These are phyloP conservation scores for Siniperca scherzeri DNA, from an alignment of 2,797 vertebrate species.

Conservation along the genomic window DNA sequence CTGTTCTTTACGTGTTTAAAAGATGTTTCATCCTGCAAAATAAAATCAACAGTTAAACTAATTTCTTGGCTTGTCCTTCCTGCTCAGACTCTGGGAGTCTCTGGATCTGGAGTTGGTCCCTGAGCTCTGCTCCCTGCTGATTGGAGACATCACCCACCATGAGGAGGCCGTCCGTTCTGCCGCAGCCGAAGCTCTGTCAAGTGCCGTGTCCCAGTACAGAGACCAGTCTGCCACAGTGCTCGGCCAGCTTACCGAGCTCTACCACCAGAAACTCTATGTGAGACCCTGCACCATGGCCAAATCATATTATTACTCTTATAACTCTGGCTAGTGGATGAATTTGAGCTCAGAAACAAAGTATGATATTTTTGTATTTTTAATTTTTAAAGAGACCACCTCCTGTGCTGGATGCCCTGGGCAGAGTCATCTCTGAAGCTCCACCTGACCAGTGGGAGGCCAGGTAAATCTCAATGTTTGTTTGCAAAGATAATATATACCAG, in stretches of 20 bases:
- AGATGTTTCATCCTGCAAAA: neutral
- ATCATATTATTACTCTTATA: neutral
- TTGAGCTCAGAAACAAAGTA: neutral
- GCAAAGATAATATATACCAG: neutral
- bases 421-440: conserved; percentile 96
- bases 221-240: conserved; percentile 91
- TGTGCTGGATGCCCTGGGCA: conserved; percentile 94
- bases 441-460: conserved; percentile 99
- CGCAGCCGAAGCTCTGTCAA: conserved; percentile 93
- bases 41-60: neutral
- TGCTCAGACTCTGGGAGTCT: conserved; percentile 91
- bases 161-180: conserved; percentile 94
- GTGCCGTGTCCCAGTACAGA: conserved; percentile 91
- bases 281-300: conserved; percentile 67
- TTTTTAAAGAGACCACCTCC: conserved; percentile 92
- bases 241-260: conserved; percentile 93
- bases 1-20: neutral
- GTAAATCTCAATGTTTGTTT: conserved; percentile 74
- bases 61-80: neutral
- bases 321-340: neutral
- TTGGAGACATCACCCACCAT: conserved; percentile 93
- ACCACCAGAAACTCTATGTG: conserved; percentile 97
- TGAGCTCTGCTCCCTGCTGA: conserved; percentile 93
- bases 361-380: conserved; percentile 12
- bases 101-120: conserved; percentile 93